Conservation (phyloP, 2,888 invertebrate species). For the Mimachlamys varia region DNA sequence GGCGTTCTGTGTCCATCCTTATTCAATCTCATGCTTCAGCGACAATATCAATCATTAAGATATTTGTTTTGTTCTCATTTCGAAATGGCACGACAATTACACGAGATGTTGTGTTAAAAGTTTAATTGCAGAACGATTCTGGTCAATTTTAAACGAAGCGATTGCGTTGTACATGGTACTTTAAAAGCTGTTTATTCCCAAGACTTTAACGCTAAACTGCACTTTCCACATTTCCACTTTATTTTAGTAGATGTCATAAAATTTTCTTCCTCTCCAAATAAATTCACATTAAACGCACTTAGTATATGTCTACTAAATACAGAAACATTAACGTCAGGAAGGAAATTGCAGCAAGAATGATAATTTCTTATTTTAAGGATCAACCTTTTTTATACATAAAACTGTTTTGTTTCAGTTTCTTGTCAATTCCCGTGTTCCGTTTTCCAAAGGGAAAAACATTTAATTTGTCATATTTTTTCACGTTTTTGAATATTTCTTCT, state of each 20-base stretch:
- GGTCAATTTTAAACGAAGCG: background rate
- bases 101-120: constrained; percentile 12
- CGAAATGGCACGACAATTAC: constrained; percentile 20
- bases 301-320: too few relatives aligned
- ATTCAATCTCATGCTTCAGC: constrained; percentile 13
- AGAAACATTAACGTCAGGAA: too few relatives aligned
- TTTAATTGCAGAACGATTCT: constrained; percentile 30
- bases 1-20: background rate
- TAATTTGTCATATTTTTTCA: too few relatives aligned
- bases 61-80: constrained; percentile 36
- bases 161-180: constrained; percentile 23
- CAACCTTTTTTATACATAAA: too few relatives aligned
- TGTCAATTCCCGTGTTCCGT: too few relatives aligned
- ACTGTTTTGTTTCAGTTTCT: too few relatives aligned
- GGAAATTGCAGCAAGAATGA: too few relatives aligned
- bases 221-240: background rate
- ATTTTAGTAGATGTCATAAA: background rate
- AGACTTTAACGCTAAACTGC: background rate
- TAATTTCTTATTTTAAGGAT: too few relatives aligned
- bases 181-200: constrained; percentile 28
- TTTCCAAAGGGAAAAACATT: too few relatives aligned
- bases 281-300: background rate
- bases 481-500: too few relatives aligned
- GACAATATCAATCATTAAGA: background rate
- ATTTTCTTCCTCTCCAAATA: background rate